These are phyloP conservation scores for Protomyctophum bolini DNA, from an alignment of 2,113 vertebrate species.

Conservation along the genomic window DNA sequence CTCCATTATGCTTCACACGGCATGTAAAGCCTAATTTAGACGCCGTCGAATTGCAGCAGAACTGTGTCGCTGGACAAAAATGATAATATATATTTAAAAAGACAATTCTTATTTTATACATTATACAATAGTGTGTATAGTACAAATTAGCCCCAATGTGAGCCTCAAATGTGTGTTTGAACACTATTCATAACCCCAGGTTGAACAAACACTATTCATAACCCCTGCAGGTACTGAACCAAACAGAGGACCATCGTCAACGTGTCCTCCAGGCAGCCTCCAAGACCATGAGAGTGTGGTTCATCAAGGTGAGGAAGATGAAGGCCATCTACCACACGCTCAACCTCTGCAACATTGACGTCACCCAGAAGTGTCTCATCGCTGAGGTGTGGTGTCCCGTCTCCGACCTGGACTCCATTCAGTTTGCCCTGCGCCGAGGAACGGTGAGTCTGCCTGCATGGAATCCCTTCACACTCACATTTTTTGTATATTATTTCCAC, in stretches of 20 bases:
- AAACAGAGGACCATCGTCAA: constrained; percentile 96
- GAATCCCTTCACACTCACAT: not conserved
- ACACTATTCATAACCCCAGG: too few species aligned
- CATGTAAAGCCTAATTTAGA: too few species aligned
- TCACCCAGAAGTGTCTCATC: constrained; percentile 98
- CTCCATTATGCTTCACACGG: constrained; percentile 30
- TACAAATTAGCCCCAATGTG: not conserved
- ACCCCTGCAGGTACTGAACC: constrained; percentile 89
- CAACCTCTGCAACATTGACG: constrained; percentile 98
- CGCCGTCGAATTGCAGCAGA: too few species aligned
- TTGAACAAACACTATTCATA: too few species aligned
- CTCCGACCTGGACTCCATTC: constrained; percentile 95
- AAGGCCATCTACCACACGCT: constrained; percentile 99
- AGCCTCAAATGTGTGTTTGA: not conserved
- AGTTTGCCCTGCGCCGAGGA: constrained; percentile 94
- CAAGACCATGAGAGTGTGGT: constrained; percentile 95
- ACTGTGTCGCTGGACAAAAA: too few species aligned
- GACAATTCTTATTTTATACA: too few species aligned
- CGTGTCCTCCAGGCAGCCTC: constrained; percentile 94
- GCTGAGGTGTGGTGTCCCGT: constrained; percentile 98
- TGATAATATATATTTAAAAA: too few species aligned
- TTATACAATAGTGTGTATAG: too few species aligned
- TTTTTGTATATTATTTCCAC: too few species aligned
- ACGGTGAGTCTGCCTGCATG: constrained; percentile 82
- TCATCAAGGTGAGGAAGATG: constrained; percentile 99